Conservation (phyloP, 2,113 vertebrate species). For the Microcebus tavaratra region DNA sequence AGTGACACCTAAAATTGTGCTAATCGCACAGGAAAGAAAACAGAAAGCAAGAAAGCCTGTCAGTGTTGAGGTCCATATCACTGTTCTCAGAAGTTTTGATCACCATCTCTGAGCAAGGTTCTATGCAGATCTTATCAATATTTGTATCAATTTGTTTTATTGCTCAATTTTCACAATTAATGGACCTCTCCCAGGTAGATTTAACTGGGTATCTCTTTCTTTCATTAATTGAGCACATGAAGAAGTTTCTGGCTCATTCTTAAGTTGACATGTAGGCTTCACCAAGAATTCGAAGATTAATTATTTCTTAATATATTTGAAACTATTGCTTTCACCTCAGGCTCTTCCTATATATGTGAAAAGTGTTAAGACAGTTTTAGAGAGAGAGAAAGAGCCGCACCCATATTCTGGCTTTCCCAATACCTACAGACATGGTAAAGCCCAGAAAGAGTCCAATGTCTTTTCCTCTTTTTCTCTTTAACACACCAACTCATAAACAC, state of each 20-base stretch:
- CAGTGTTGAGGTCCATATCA: neutral
- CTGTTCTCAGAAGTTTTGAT: neutral
- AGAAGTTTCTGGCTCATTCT: conserved; percentile 61
- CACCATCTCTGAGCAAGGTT: conserved; percentile 1
- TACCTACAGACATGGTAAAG: neutral
- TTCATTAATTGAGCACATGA: conserved; percentile 42
- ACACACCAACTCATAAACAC: neutral
- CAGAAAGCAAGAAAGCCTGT: neutral
- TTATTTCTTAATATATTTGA: conserved; percentile 73
- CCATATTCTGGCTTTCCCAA: neutral
- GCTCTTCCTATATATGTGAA: neutral
- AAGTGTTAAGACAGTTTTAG: neutral
- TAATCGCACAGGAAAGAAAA: neutral
- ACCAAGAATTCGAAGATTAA: conserved; percentile 54
- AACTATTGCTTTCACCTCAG: neutral
- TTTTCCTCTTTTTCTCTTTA: neutral
- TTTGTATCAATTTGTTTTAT: conserved; percentile 63
- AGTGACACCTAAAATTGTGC: neutral
- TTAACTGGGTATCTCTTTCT: conserved; percentile 39
- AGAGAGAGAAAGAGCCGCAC: neutral
- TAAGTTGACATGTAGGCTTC: conserved; percentile 50
- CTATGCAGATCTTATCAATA: conserved; percentile 2
- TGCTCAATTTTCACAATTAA: conserved; percentile 59
- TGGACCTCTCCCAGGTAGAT: conserved; percentile 38
- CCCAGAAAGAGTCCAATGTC: neutral